Conservation (phyloP, 1,140 invertebrate species). For the Bombus polaris region DNA sequence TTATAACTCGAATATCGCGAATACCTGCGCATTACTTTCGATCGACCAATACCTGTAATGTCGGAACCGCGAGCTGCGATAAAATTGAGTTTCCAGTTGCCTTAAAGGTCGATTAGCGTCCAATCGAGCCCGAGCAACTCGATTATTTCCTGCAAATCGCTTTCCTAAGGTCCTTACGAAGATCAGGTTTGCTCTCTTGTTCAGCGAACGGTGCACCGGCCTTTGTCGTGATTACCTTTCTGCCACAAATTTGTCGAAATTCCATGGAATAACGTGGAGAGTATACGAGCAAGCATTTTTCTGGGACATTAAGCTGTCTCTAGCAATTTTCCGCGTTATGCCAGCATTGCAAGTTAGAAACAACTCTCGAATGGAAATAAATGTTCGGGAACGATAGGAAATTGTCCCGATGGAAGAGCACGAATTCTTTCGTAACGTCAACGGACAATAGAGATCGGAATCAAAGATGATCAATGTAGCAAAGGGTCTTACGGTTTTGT, state of each 20-base stretch:
- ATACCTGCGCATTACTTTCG: slow-evolving; percentile 31
- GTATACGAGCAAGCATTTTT: slow-evolving; percentile 5
- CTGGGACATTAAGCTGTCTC: slow-evolving; percentile 10
- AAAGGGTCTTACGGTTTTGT: slow-evolving; percentile 87
- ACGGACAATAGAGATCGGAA: neutral
- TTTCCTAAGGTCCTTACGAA: slow-evolving; percentile 60
- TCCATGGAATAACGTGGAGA: neutral
- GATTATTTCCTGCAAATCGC: slow-evolving; percentile 69
- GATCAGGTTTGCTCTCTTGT: slow-evolving; percentile 24
- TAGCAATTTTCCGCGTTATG: slow-evolving; percentile 7
- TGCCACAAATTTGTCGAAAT: slow-evolving; percentile 33
- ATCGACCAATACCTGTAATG: slow-evolving; percentile 39
- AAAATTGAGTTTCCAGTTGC: slow-evolving; percentile 69
- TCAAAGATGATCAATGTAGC: neutral
- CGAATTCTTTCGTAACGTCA: neutral
- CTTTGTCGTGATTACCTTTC: slow-evolving; percentile 24
- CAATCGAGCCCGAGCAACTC: slow-evolving; percentile 64
- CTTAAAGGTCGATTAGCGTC: slow-evolving; percentile 67
- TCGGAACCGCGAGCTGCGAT: slow-evolving; percentile 42
- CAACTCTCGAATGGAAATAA: slow-evolving; percentile 12
- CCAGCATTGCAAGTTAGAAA: neutral
- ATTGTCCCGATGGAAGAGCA: neutral
- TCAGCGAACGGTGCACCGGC: neutral
- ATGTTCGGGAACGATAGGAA: neutral
- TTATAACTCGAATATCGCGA: neutral